Base-by-base conservation (phyloP, 2,113 vertebrate species). In the Speoplatyrhinus poulsoni region DNA sequence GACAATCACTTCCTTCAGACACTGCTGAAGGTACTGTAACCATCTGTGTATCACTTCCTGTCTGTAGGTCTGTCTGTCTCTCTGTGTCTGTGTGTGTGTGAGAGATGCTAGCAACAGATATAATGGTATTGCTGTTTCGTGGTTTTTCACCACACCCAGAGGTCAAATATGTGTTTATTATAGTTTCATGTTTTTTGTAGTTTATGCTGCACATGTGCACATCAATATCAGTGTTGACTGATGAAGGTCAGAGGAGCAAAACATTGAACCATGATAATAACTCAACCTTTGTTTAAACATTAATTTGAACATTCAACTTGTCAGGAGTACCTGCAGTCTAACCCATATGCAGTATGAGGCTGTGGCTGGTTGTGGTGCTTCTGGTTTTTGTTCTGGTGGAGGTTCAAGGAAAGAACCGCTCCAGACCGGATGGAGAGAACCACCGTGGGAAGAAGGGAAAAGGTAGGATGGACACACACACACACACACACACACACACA, bases 261-360 rank as follows among this genome's bases (percentile, higher is more conserved):
- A 26, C 26, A 26, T 26, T 26, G 26, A 26, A 26, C 26, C 26
- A 26, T 26, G 26, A 26, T 26, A 26, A 26, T 3, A 26, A 26
- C 3, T 26, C 26, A 26, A 41, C 7, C 4, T 41, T 41, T 41
- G 7, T 41, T 41, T 52, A 52, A 52, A 11, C 49, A 52, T 11
- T 52, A 12, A 3, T 52, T 15, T 52, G 26, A 52, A 15, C 11
- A 15, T 15, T 52, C 11, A 52, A 12, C 9, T 10, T 4, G 9
- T 12, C 49, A 12, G 49, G 49, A 4, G 49, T 9, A 4, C 65
- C 54, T 79, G 47, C 73, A 88, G 88, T 41, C 36, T 41, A 8
- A 41, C 36, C 36, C 36, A 41, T 41, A 41, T 41, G 36, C 36
- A 41, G 76, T n/a, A 98, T 98, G 96, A 92, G 91, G 89, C 75